These are phyloP conservation scores for Saccostrea glomerata DNA, from an alignment of 1,140 invertebrate species.

Conservation along the genomic window DNA sequence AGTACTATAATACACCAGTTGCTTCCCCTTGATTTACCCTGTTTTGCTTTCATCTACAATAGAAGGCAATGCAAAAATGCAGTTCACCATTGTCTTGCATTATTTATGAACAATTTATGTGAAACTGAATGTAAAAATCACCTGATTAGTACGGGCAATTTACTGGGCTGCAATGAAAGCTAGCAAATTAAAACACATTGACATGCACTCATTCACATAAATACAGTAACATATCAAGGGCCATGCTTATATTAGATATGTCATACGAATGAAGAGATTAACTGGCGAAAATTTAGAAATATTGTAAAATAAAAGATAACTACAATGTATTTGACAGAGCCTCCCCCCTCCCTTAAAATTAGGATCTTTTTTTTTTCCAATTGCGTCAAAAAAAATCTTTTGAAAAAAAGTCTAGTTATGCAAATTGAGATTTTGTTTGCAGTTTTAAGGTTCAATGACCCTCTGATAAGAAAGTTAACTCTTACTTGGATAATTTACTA, in stretches of 20 bases:
- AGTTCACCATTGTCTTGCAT: neutral
- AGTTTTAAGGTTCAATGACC: too few species aligned
- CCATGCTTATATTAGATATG: neutral
- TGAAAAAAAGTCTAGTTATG: too few species aligned
- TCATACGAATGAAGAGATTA: neutral
- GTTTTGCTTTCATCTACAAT: neutral
- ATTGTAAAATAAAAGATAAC: neutral
- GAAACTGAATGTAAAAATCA: neutral
- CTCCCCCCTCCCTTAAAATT: too few species aligned
- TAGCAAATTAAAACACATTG: constrained; percentile 14
- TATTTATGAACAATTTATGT: neutral
- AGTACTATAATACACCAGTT: neutral
- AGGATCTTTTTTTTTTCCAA: too few species aligned
- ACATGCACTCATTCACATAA: neutral
- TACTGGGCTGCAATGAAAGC: constrained; percentile 23
- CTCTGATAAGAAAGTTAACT: too few species aligned
- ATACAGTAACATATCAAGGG: neutral
- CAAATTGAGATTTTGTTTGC: too few species aligned
- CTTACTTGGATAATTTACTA: too few species aligned
- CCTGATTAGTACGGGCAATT: constrained; percentile 15
- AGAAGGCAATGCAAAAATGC: neutral
- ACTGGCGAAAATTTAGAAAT: neutral
- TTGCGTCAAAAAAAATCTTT: too few species aligned
- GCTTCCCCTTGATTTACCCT: neutral
- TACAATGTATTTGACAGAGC: neutral